Percentiles rank a stretch among this genome's conserved stretches.
Conservation (phyloP, 2,888 invertebrate genomes). For the Latheticus oryzae region DNA sequence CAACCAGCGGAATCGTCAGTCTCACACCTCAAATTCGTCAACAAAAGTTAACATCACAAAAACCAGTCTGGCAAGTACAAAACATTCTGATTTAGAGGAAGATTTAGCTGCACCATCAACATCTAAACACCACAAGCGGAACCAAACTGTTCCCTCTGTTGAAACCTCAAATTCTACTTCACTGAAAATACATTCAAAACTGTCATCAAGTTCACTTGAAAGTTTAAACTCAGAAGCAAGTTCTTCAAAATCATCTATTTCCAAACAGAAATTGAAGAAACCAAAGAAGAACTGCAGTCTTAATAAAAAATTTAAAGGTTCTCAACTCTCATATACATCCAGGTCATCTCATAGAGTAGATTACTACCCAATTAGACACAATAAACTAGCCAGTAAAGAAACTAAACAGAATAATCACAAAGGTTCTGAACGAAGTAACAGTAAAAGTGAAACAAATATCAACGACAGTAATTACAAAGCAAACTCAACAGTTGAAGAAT, state of each 20-base stretch:
- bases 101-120: conserved; percentile 13
- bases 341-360: conserved; percentile 24
- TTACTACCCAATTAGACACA: no score
- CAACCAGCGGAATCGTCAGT: no score
- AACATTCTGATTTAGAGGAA: conserved; percentile 5
- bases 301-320: no score
- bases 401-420: conserved; percentile 17
- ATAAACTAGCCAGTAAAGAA: no score
- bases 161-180: no score
- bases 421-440: conserved; percentile 18
- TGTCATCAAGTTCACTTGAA: conserved; percentile 22
- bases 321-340: no score
- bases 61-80: conserved; percentile 45
- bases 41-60: conserved; percentile 39
- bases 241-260: conserved; percentile 24
- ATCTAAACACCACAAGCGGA: conserved; percentile 7
- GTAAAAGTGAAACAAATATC: conserved; percentile 5
- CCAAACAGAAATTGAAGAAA: conserved; percentile 44
- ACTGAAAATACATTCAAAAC: no score
- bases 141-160: conserved; percentile 12
- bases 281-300: conserved; percentile 42
- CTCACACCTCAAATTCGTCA: no score
- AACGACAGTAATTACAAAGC: conserved; percentile 13
- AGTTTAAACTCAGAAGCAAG: conserved; percentile 25
- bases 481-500: no score